These are phyloP conservation scores for Hypomecis atomaria DNA, from an alignment of 2,888 invertebrate species.

Conservation along the genomic window DNA sequence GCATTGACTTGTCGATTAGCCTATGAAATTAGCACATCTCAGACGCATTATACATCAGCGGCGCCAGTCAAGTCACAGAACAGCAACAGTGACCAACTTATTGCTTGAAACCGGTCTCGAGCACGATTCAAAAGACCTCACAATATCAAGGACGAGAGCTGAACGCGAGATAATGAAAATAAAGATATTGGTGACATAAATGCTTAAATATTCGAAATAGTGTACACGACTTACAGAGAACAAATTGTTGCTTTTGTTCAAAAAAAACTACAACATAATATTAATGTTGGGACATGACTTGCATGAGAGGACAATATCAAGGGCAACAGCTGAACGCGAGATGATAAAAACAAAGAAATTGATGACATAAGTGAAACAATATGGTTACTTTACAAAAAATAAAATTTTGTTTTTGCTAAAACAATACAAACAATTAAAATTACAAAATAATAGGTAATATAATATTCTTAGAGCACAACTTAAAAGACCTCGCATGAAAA, in stretches of 20 bases:
- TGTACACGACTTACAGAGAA: background rate
- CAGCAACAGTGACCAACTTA: slow-evolving; percentile 14
- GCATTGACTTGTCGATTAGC: background rate
- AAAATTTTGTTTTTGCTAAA: too few species aligned
- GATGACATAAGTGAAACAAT: too few species aligned
- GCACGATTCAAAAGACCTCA: slow-evolving; percentile 34
- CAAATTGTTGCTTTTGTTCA: too few species aligned
- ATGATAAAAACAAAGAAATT: background rate
- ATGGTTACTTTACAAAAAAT: too few species aligned
- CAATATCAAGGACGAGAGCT: slow-evolving; percentile 35
- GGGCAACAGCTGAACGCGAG: background rate
- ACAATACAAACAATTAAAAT: too few species aligned
- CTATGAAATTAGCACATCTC: slow-evolving; percentile 21
- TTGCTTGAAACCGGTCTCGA: slow-evolving; percentile 25
- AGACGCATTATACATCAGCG: slow-evolving; percentile 25
- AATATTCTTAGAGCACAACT: too few species aligned
- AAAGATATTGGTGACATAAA: background rate
- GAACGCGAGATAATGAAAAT: background rate
- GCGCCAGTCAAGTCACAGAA: slow-evolving; percentile 19
- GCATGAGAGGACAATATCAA: background rate
- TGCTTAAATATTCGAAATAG: background rate
- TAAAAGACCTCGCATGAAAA: too few species aligned
- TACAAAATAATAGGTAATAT: too few species aligned
- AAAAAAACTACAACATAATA: too few species aligned
- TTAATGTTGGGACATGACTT: background rate